Evolutionary conservation across 2,797 vertebrate genomes (phyloP).

Genomic region (Balearica regulorum): DNA sequence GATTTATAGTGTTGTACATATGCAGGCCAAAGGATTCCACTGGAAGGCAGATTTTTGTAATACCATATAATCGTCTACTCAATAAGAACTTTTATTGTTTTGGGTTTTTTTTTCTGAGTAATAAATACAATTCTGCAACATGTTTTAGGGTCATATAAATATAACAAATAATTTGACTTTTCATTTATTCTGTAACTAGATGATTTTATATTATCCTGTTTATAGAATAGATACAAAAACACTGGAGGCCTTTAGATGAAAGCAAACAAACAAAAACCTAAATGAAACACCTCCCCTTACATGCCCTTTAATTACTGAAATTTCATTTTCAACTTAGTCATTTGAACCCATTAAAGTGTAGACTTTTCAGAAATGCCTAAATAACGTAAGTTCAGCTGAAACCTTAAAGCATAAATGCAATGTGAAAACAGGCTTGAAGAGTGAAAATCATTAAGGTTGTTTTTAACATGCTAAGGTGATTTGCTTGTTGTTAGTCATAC

Average conservation of each 20-base stretch:
- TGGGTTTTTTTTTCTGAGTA: background rate
- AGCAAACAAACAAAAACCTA: slow-evolving; percentile 61
- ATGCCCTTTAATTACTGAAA: slow-evolving; percentile 48
- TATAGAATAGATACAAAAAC: slow-evolving; percentile 48
- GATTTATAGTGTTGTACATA: slow-evolving; percentile 71
- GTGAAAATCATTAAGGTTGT: background rate
- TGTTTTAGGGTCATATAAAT: slow-evolving; percentile 55
- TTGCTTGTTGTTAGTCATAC: background rate
- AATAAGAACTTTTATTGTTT: slow-evolving; percentile 53
- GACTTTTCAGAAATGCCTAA: slow-evolving; percentile 27
- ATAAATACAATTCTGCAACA: slow-evolving; percentile 55
- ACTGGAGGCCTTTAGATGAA: slow-evolving; percentile 62
- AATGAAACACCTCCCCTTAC: slow-evolving; percentile 60
- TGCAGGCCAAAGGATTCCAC: slow-evolving; percentile 56
- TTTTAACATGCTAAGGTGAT: background rate
- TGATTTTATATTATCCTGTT: slow-evolving; percentile 60
- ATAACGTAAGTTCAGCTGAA: background rate
- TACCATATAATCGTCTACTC: slow-evolving; percentile 45
- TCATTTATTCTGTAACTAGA: slow-evolving; percentile 57
- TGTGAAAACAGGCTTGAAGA: background rate
- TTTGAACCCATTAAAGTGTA: slow-evolving; percentile 35
- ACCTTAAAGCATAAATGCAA: background rate
- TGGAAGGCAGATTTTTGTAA: slow-evolving; percentile 70
- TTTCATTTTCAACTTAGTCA: slow-evolving; percentile 42
- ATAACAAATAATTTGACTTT: slow-evolving; percentile 47